These are phyloP conservation scores for Dicyrtomina minuta DNA, from an alignment of 2,888 invertebrate species.

Conservation along the genomic window DNA sequence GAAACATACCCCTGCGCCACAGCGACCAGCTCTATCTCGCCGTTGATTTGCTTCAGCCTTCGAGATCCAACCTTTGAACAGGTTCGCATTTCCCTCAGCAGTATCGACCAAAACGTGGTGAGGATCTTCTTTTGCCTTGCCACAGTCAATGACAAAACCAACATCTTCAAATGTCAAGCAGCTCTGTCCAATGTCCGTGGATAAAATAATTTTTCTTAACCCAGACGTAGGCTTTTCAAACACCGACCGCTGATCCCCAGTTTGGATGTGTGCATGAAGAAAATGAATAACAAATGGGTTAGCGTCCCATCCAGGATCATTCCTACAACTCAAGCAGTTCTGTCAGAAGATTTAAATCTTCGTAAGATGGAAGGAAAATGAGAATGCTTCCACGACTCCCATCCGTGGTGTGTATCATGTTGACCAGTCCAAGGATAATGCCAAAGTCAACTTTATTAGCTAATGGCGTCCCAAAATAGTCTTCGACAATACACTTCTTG, in stretches of 20 bases:
- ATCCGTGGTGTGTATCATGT: constrained; percentile 1
- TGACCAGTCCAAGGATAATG: not conserved
- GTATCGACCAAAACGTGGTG: too few species aligned
- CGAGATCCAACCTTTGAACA: constrained; percentile 34
- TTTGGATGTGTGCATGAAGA: too few species aligned
- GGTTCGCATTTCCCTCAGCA: not conserved
- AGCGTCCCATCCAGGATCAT: constrained; percentile 57
- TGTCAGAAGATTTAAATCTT: constrained; percentile 91
- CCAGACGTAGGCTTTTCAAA: constrained; percentile 69
- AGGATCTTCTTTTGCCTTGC: too few species aligned
- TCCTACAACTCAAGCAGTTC: constrained; percentile 70
- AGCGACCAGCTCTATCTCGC: constrained; percentile 35
- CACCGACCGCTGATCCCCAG: constrained; percentile 72
- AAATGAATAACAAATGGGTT: constrained; percentile 58
- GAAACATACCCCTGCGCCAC: constrained; percentile 32
- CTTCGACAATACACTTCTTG: too few species aligned
- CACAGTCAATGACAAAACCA: too few species aligned
- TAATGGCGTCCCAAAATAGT: too few species aligned
- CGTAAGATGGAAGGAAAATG: constrained; percentile 89
- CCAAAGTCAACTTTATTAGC: constrained; percentile 1
- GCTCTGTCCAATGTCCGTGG: constrained; percentile 96
- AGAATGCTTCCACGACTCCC: constrained; percentile 60
- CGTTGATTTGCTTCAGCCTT: too few species aligned
- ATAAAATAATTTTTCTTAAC: constrained; percentile 83
- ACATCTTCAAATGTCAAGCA: constrained; percentile 92